A percentile compares a stretch with the other conserved stretches of the same genome.
Evolutionary conservation across 2,113 vertebrate species (phyloP).

Genomic region (Meleagris gallopavo): DNA sequence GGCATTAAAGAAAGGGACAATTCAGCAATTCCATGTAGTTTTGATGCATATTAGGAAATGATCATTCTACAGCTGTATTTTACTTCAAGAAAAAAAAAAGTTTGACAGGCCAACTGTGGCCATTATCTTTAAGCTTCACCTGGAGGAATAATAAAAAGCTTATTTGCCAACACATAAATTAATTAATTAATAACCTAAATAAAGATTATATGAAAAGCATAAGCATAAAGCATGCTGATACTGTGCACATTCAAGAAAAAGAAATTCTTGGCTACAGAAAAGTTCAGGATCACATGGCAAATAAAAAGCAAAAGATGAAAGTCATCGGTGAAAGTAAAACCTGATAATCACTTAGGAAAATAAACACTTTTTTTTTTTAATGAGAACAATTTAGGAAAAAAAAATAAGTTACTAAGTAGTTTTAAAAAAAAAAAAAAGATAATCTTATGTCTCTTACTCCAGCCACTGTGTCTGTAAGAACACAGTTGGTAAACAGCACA

Average conservation of each 20-base stretch:
- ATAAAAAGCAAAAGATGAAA: neutral
- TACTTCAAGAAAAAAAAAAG: neutral
- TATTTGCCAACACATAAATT: neutral
- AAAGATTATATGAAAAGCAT: neutral
- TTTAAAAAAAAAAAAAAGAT: too few relatives aligned
- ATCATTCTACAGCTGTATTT: neutral
- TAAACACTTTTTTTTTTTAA: neutral
- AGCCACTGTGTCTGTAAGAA: rapidly evolving
- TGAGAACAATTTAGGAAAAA: neutral
- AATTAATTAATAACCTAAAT: too few relatives aligned
- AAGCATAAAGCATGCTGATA: neutral
- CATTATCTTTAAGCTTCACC: constrained; percentile 6
- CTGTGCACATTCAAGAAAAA: neutral
- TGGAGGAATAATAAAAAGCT: neutral
- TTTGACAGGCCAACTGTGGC: neutral
- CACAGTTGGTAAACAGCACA: neutral
- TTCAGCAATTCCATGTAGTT: neutral
- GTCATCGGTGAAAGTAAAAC: neutral
- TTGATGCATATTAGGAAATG: neutral
- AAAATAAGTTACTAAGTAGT: neutral
- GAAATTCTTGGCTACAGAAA: neutral
- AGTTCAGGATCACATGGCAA: neutral
- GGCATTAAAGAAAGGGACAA: constrained; percentile 36
- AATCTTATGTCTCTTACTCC: neutral
- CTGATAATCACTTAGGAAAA: neutral